A percentile compares a stretch with the other conserved stretches of the same genome.
phyloP scores from a whole-genome alignment of 2,113 vertebrate species.

The Gobius niger region DNA sequence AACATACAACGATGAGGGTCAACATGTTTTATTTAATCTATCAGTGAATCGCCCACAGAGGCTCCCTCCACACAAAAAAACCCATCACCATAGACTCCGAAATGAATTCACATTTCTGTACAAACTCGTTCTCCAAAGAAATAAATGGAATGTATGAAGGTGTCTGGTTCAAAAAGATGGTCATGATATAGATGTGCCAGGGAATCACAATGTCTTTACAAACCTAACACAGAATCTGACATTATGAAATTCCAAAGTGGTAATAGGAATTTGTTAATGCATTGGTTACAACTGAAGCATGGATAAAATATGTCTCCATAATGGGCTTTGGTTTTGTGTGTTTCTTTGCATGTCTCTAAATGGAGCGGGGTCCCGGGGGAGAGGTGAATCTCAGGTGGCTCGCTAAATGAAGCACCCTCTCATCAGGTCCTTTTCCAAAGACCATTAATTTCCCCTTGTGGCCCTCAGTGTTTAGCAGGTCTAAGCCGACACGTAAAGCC shows the following conservation, averaged over 20 bases:
- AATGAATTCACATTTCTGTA: no score
- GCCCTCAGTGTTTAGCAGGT: constrained; percentile 49
- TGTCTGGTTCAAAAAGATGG: no score
- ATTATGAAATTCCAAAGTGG: neutral
- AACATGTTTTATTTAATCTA: no score
- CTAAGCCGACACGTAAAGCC: constrained; percentile 26
- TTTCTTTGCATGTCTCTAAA: constrained; percentile 24
- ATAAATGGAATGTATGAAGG: no score
- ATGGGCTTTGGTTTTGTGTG: neutral
- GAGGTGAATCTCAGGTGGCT: constrained; percentile 58
- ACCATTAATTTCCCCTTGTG: constrained; percentile 61
- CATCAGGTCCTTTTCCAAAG: constrained; percentile 48
- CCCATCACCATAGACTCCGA: no score
- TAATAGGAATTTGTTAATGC: neutral
- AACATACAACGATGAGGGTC: no score
- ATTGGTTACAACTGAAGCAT: neutral
- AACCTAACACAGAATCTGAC: no score
- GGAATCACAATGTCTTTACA: no score
- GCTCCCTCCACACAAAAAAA: no score
- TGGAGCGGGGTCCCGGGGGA: constrained; percentile 49
- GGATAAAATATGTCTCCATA: neutral
- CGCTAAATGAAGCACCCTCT: constrained; percentile 58
- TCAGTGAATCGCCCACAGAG: no score
- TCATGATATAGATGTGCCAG: no score
- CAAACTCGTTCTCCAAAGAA: no score